A percentile compares a stretch with the other conserved stretches of the same genome.
These are phyloP conservation scores for Ephydatia muelleri DNA, from an alignment of 37 sponge, comb jelly and placozoan species.

Conservation along the genomic window DNA sequence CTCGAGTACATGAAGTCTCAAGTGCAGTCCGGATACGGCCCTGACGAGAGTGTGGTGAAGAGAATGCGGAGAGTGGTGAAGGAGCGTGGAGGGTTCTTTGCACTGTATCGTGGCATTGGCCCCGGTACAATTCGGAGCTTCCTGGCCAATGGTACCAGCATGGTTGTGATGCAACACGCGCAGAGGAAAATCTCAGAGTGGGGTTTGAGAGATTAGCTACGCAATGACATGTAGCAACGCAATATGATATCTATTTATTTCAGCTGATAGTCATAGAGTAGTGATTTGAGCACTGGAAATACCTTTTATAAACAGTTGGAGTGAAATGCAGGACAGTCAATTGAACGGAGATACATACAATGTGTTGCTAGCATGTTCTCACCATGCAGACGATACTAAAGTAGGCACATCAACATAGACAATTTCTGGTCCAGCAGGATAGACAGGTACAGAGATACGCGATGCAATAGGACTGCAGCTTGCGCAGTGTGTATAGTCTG, in stretches of 20 bases:
- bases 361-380: no score
- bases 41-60: constrained; percentile 49
- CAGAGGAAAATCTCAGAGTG: constrained; percentile 88
- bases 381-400: no score
- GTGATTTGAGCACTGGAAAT: no score
- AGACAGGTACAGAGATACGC: constrained; percentile 42
- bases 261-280: no score
- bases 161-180: constrained; percentile 96
- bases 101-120: constrained; percentile 91
- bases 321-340: no score
- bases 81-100: constrained; percentile 86
- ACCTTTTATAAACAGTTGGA: no score
- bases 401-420: constrained; percentile 35
- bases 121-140: constrained; percentile 97
- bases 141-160: constrained; percentile 94
- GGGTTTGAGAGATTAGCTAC: constrained; percentile 68
- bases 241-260: no score
- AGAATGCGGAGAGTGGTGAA: constrained; percentile 72
- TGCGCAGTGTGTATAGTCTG: background rate
- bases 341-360: no score
- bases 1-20: constrained; percentile 99
- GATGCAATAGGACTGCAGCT: constrained; percentile 15
- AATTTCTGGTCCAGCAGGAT: constrained; percentile 52
- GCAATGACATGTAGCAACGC: no score
- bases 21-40: constrained; percentile 86